phyloP scores from a whole-genome alignment of 2,888 invertebrate species.

The Tenodera sinensis region DNA sequence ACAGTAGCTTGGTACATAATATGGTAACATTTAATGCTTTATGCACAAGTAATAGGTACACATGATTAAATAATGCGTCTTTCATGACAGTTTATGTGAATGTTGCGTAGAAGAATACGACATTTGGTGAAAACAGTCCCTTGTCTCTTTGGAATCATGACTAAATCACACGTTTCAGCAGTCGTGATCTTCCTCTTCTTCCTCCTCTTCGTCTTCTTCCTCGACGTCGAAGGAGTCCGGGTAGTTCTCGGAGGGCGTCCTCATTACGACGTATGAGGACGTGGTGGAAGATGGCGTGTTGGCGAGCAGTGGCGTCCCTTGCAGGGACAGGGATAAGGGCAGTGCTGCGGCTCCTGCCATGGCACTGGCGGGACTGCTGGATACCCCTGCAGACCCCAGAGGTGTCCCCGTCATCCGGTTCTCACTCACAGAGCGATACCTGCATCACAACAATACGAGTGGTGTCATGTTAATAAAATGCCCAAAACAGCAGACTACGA shows the following conservation, averaged over 20 bases:
- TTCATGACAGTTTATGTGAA: neutral
- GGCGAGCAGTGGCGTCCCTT: slow-evolving; percentile 21
- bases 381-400: slow-evolving; percentile 43
- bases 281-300: slow-evolving; percentile 10
- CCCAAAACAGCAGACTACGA: too few relatives aligned
- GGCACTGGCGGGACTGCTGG: slow-evolving; percentile 41
- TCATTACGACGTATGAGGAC: slow-evolving; percentile 38
- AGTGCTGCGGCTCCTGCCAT: slow-evolving; percentile 36
- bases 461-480: too few relatives aligned
- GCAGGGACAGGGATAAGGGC: slow-evolving; percentile 33
- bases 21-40: neutral
- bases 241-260: slow-evolving; percentile 40
- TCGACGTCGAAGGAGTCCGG: slow-evolving; percentile 41
- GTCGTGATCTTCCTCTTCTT: slow-evolving; percentile 32
- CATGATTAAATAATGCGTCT: neutral
- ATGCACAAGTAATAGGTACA: neutral
- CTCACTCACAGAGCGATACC: slow-evolving; percentile 58
- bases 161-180: slow-evolving; percentile 35
- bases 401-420: slow-evolving; percentile 43
- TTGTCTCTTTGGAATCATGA: too few relatives aligned
- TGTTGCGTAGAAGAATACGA: neutral
- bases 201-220: slow-evolving; percentile 25
- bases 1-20: neutral
- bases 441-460: slow-evolving; percentile 40
- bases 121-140: neutral